A percentile compares a stretch with the other conserved stretches of the same genome.
These are phyloP conservation scores for Phyllostomus hastatus DNA, from an alignment of 2,113 vertebrate genomes.

Conservation along the genomic window DNA sequence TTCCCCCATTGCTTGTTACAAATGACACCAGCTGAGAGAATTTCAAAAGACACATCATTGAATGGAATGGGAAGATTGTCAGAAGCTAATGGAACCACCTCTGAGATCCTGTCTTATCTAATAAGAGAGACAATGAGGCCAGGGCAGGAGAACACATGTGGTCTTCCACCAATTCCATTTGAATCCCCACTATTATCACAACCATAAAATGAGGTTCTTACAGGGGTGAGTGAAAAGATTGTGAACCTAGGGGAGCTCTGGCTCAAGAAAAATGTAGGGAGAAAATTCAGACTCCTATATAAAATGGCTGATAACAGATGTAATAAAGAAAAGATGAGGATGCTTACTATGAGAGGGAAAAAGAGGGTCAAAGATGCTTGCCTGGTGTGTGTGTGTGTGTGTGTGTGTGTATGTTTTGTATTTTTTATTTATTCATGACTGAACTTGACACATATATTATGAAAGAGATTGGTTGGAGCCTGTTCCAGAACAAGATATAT, in stretches of 20 bases:
- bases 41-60: constrained; percentile 64
- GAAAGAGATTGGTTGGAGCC: not conserved
- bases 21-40: constrained; percentile 62
- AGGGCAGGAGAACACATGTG: not conserved
- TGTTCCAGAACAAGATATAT: not conserved
- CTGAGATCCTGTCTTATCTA: not conserved
- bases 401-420: not conserved
- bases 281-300: not conserved
- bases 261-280: not conserved
- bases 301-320: not conserved
- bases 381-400: not conserved
- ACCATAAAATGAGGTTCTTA: not conserved
- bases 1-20: not conserved
- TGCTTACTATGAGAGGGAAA: not conserved
- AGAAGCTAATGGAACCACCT: not conserved
- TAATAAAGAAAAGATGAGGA: not conserved
- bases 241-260: not conserved
- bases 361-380: not conserved
- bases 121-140: not conserved
- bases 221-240: not conserved
- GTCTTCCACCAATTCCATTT: not conserved
- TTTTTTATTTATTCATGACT: not conserved
- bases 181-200: not conserved
- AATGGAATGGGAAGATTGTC: constrained; percentile 37
- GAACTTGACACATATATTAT: not conserved